A percentile compares a stretch with the other conserved stretches of the same genome.
Evolutionary conservation across 1,140 invertebrate genomes (phyloP).

Genomic region (Hormaphis cornu): DNA sequence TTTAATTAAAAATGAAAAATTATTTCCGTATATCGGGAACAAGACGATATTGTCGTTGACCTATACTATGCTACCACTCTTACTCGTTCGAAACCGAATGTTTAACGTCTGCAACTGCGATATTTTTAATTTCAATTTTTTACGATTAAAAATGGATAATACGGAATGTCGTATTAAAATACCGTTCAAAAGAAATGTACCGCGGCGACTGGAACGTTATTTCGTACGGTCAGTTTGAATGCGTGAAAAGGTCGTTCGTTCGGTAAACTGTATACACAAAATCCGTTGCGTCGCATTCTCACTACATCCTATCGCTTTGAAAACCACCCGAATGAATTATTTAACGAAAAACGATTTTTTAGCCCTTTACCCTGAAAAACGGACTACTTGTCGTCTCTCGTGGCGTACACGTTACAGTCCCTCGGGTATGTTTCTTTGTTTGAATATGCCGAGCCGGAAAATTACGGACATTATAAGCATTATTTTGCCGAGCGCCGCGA

Average conservation of each 20-base stretch:
- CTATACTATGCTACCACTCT: no score
- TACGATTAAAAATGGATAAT: no score
- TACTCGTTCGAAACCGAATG: no score
- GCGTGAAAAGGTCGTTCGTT: background rate
- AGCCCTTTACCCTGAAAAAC: background rate
- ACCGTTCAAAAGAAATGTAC: background rate
- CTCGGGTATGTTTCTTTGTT: background rate
- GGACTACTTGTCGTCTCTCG: background rate
- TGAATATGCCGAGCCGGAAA: background rate
- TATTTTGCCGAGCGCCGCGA: no score
- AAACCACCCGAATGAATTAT: background rate
- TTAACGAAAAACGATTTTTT: background rate
- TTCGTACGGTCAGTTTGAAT: background rate
- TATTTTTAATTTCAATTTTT: no score
- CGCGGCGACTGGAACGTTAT: background rate
- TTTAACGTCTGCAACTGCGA: no score
- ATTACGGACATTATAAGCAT: background rate
- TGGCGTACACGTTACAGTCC: background rate
- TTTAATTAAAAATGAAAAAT: no score
- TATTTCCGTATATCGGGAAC: no score
- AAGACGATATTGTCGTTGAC: no score
- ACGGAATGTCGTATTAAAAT: no score
- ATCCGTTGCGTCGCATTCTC: background rate
- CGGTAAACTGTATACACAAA: background rate
- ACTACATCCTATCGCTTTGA: background rate